These are phyloP conservation scores for Falcaria lacertinaria DNA, from an alignment of 2,888 invertebrate species.

Conservation along the genomic window DNA sequence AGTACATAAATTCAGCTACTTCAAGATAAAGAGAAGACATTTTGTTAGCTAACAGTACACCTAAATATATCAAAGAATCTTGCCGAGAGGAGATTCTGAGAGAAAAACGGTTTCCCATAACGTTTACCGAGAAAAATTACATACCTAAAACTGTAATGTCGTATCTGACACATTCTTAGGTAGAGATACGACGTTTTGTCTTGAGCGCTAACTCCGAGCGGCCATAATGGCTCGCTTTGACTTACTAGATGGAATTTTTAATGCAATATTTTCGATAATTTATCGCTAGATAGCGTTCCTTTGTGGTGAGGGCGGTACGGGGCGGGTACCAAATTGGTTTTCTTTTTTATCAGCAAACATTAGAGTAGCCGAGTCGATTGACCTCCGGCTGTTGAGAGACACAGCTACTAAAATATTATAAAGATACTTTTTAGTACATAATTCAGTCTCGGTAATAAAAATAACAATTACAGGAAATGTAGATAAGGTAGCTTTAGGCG, in stretches of 20 bases:
- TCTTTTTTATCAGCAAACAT: constrained; percentile 66
- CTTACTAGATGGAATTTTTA: constrained; percentile 87
- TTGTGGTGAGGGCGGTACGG: constrained; percentile 51
- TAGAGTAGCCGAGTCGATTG: constrained; percentile 58
- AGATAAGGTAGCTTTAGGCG: constrained; percentile 7
- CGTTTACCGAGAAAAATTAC: constrained; percentile 57
- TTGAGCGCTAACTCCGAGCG: constrained; percentile 23
- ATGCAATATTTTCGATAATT: constrained; percentile 86
- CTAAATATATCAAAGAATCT: constrained; percentile 40
- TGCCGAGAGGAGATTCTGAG: constrained; percentile 24
- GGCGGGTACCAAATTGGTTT: constrained; percentile 62
- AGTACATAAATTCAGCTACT: constrained; percentile 5
- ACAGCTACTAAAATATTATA: constrained; percentile 18
- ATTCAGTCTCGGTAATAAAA: background rate
- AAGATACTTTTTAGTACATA: constrained; percentile 2
- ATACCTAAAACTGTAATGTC: constrained; percentile 30
- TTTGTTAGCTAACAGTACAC: constrained; percentile 12
- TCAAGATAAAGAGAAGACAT: constrained; percentile 4
- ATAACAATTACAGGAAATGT: constrained; percentile 3
- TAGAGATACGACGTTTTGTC: constrained; percentile 40
- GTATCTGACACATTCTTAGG: constrained; percentile 25
- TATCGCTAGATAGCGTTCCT: constrained; percentile 77
- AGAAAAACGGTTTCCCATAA: constrained; percentile 64
- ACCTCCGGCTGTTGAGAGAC: constrained; percentile 46
- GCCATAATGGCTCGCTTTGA: constrained; percentile 81